Conservation (phyloP, 2,888 invertebrate genomes). For the Acholoe squamosa region DNA sequence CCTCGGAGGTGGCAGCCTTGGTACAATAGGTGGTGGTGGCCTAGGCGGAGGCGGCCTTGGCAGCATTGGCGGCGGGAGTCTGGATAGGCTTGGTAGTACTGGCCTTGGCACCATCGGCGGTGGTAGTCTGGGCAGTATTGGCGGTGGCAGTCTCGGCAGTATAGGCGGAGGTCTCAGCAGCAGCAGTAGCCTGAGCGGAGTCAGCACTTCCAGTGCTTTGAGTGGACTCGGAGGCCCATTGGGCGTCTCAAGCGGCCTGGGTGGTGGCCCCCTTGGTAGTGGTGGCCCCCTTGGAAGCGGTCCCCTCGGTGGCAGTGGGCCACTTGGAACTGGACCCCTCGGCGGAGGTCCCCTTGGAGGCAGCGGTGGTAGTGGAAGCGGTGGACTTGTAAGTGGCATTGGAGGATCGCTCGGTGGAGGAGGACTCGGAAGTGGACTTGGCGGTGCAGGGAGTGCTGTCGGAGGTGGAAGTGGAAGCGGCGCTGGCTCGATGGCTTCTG, state of each 20-base stretch:
- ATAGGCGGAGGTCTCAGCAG: constrained; percentile 34
- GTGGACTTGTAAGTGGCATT: not conserved
- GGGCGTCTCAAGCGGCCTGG: not conserved
- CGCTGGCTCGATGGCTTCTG: not conserved
- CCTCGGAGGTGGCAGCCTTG: constrained; percentile 2
- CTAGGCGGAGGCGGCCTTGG: not conserved
- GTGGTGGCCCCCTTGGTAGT: not conserved
- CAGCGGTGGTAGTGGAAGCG: not conserved
- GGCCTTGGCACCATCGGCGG: not conserved
- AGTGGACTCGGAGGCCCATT: not conserved
- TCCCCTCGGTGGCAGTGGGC: not conserved
- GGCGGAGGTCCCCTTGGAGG: constrained; percentile 14
- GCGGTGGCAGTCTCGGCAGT: not conserved
- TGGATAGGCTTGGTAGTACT: not conserved
- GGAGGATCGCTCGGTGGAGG: not conserved
- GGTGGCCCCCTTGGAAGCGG: not conserved
- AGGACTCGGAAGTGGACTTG: constrained; percentile 16
- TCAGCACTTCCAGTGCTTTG: not conserved
- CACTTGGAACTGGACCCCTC: not conserved
- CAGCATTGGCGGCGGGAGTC: not conserved
- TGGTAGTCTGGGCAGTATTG: constrained; percentile 7
- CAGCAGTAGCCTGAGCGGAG: not conserved
- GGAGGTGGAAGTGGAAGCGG: not conserved
- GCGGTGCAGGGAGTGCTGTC: not conserved
- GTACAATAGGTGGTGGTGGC: constrained; percentile 12